Evolutionary conservation across 2,113 vertebrate species (phyloP), one percentile per base, ranked within the genome.

Genomic region (Aleadryas rufinucha): DNA sequence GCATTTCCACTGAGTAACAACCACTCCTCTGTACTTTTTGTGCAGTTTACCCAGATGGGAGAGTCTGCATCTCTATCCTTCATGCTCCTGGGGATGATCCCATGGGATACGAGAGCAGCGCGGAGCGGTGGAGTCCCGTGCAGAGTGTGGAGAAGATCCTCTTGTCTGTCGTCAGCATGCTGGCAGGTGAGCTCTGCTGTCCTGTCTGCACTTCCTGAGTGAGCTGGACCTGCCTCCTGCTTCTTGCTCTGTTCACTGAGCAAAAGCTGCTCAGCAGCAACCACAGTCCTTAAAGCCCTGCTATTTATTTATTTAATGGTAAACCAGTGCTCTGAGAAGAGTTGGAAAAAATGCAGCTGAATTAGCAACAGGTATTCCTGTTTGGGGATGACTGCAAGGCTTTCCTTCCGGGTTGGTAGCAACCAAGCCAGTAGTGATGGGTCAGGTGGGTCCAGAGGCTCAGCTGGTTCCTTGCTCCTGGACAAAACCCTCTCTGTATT

Each of bases 91-190:
- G 99, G 1, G 99, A 99, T 7, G 99, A 99, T 50, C 99, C 99
- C 6, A 99, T 99, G 99, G 99, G 99, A 14, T 99, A 99, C 0
- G 99, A 99, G 98, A 99, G 99, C 98, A 99, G 99, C 0, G 99
- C 99, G 0, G 99, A 99, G 98, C 78, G 99, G 23, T 99, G 99
- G 99, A 99, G 99, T 66, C 99, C 99, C 0, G 99, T 99, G 69
- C 99, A 99, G 98, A 99, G 99, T 0, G 99, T 99, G 80, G 99
- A 99, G 97, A 99, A 99, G 98, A 99, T 99, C 96, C 98, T 99
- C 14, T 96, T 99, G 79, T 99, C 99, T 0, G 99, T 99, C 1
- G 99, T 99, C 53, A 99, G 99, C 98, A 99, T 99, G 99, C 95
- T 99, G 72, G 99, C 99, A 98, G 99, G 99, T 99, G 92, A 96